phyloP scores from a whole-genome alignment of 2,113 vertebrate genomes.

The Cichladusa arquata region DNA sequence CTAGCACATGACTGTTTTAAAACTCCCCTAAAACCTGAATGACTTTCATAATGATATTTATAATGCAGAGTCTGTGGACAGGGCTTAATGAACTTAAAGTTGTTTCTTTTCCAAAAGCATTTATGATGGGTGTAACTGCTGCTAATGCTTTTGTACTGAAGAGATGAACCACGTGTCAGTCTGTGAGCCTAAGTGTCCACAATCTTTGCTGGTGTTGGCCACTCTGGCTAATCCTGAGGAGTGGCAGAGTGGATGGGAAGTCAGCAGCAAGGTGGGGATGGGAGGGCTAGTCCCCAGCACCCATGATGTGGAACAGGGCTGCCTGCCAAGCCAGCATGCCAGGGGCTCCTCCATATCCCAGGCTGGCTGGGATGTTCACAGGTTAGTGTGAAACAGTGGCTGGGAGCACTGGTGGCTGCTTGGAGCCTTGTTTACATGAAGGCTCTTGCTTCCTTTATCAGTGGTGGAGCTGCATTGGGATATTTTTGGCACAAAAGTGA shows the following conservation, averaged over 20 bases:
- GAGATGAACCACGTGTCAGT: not conserved
- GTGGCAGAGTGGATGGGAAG: accelerated
- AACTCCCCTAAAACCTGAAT: not conserved
- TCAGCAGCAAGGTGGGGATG: not conserved
- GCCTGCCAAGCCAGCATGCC: not conserved
- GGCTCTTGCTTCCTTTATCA: constrained; percentile 9
- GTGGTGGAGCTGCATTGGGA: accelerated
- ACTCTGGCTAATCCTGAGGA: not conserved
- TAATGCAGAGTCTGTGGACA: not conserved
- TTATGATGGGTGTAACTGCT: accelerated
- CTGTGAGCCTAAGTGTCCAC: not conserved
- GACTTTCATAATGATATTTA: not conserved
- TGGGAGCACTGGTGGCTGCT: not conserved
- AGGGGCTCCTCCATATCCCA: not conserved
- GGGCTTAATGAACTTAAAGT: not conserved
- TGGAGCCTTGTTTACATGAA: not conserved
- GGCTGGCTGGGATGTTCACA: not conserved
- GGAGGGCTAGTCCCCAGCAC: not conserved
- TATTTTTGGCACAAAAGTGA: constrained; percentile 52
- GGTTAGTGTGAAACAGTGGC: not conserved
- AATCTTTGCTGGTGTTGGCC: not conserved
- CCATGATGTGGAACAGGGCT: accelerated
- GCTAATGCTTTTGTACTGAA: not conserved
- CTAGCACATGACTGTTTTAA: not conserved
- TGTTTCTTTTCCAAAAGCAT: not conserved